These are phyloP conservation scores for Hecatera dysodea DNA, from an alignment of 2,888 invertebrate genomes.

Conservation along the genomic window DNA sequence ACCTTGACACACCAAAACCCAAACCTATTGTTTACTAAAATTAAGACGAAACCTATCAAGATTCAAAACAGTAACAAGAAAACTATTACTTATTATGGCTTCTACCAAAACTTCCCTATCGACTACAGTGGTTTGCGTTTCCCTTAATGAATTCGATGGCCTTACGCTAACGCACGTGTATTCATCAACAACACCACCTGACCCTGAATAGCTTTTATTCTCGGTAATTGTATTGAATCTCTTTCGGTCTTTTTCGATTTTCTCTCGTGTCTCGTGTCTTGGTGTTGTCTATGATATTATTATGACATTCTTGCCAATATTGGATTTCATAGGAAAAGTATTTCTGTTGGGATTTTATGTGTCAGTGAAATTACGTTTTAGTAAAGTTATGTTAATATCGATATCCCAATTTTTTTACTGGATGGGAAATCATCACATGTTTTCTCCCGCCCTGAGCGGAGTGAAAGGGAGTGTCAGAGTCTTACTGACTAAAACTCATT, in stretches of 20 bases:
- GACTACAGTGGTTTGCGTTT: conserved; percentile 29
- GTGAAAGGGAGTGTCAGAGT: no score
- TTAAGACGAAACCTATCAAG: not conserved
- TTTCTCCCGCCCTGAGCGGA: no score
- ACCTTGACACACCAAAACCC: not conserved
- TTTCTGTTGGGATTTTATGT: not conserved
- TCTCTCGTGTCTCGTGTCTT: no score
- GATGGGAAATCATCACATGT: no score
- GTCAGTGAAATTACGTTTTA: not conserved
- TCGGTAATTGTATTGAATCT: no score
- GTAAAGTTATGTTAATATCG: not conserved
- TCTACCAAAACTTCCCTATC: conserved; percentile 1
- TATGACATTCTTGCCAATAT: not conserved
- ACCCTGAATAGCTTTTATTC: conserved; percentile 7
- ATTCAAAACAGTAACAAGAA: not conserved
- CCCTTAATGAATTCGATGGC: conserved; percentile 19
- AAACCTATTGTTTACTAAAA: not conserved
- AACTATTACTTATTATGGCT: not conserved
- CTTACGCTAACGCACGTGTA: conserved; percentile 13
- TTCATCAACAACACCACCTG: not conserved
- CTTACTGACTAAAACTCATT: no score
- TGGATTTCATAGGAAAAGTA: not conserved
- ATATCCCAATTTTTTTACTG: no score
- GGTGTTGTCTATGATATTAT: no score
- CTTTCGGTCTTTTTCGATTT: no score